Evolutionary conservation across 2,888 invertebrate genomes (phyloP), one percentile per base, ranked within the genome.

Genomic region (Chalcosyrphus nemorum): DNA sequence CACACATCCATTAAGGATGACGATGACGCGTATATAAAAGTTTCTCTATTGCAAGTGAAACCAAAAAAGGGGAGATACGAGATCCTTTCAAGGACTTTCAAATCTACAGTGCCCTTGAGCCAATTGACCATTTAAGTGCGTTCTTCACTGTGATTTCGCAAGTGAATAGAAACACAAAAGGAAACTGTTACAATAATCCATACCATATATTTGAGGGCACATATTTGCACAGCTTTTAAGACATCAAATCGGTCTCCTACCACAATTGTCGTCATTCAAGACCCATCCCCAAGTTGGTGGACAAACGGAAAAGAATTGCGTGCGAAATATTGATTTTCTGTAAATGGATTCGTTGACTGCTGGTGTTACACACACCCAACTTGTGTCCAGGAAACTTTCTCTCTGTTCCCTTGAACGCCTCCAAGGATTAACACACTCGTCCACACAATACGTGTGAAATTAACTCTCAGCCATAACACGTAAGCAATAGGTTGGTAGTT

Each of bases 311-410:
- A 59, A 21, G 56, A 66, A 75, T 43, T 66, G 47, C 66, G 66
- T 66, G 66, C 57, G 47, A 66, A 32, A 43, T 76, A 66, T 76
- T 68, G 76, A 76, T 76, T 76, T 76, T 68, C 50, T 59, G 17
- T 17, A 41, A 76, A 68, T 59, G 50, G 41, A 61, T 59, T 76
- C 76, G 21, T 43, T 21, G 29, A 43, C 72, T 50, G 24, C 43
- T 29, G n/a, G n/a, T n/a, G 9, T 43, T 43, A 54, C 43, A 59
- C 52, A 52, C 65, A 66, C 35, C 11, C 43, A 52, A 21, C 13
- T 29, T 50, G 41, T 19, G 19, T 29, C 29, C 15, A 17, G 41
- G 29, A 41, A 54, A 45, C 21, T 21, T 29, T 4, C 43, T 35
- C 15, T 45, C 1, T 4, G 4, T 21, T 71, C 24, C 47, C 29